Evolutionary conservation across 2,113 vertebrate genomes (phyloP).

Genomic region (Silurus meridionalis): DNA sequence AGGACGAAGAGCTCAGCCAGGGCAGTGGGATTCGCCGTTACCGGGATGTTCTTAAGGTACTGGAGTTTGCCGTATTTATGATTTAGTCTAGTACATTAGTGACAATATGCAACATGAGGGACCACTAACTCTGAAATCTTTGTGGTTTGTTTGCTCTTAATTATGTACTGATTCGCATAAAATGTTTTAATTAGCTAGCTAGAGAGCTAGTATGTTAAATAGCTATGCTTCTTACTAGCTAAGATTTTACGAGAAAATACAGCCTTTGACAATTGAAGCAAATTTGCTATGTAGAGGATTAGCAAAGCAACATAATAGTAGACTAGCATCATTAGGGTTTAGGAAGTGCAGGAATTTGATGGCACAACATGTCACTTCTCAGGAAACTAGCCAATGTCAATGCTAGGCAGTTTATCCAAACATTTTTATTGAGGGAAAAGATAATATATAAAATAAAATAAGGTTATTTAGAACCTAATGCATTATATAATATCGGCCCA

Average conservation of each 20-base stretch:
- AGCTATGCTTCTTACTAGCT: background rate
- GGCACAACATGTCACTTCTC: background rate
- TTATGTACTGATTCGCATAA: background rate
- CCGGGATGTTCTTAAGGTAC: constrained; percentile 90
- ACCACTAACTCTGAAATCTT: background rate
- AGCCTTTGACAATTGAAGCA: background rate
- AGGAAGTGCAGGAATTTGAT: background rate
- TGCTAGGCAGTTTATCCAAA: background rate
- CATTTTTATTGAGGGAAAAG: background rate
- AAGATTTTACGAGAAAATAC: background rate
- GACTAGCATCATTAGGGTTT: background rate
- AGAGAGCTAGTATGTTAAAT: background rate
- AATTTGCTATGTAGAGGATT: background rate
- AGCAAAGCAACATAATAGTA: background rate
- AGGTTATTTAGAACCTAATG: background rate
- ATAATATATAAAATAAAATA: background rate
- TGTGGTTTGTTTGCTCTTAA: background rate
- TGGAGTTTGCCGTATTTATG: background rate
- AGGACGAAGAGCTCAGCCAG: constrained; percentile 68
- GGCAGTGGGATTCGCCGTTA: constrained; percentile 76
- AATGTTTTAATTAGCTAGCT: background rate
- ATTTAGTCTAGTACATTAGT: background rate
- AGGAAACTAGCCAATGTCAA: background rate
- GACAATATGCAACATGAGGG: background rate
- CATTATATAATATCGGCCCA: background rate